Percentiles rank a stretch among this genome's conserved stretches.
phyloP scores from a whole-genome alignment of 2,113 vertebrate species.

The Seriola aureovittata region DNA sequence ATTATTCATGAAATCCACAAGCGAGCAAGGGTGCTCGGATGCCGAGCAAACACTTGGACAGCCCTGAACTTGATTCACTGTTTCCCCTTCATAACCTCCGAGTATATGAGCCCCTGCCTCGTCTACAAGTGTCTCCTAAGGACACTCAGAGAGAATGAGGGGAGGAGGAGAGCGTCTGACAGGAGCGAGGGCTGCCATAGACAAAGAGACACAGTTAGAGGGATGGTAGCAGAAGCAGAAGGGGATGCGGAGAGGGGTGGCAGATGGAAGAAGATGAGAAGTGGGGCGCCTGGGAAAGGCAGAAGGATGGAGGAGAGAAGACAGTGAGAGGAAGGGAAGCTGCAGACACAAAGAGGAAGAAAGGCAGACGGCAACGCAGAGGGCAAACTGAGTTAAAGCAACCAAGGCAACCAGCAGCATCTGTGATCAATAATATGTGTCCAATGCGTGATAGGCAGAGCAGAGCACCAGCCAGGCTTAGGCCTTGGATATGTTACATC shows the following conservation, averaged over 20 bases:
- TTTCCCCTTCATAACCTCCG: slow-evolving; percentile 66
- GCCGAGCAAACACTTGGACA: slow-evolving; percentile 76
- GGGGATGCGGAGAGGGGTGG: slow-evolving; percentile 65
- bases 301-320: slow-evolving; percentile 58
- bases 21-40: slow-evolving; percentile 69
- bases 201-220: slow-evolving; percentile 56
- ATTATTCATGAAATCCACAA: slow-evolving; percentile 84
- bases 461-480: slow-evolving; percentile 27
- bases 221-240: slow-evolving; percentile 71
- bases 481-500: slow-evolving; percentile 54
- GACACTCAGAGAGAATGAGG: slow-evolving; percentile 61
- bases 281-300: slow-evolving; percentile 62
- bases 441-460: slow-evolving; percentile 50
- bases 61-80: slow-evolving; percentile 69
- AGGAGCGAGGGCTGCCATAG: slow-evolving; percentile 45
- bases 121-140: slow-evolving; percentile 74
- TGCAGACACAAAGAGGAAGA: slow-evolving; percentile 47
- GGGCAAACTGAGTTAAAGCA: slow-evolving; percentile 64
- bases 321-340: slow-evolving; percentile 53
- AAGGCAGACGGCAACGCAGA: slow-evolving; percentile 65
- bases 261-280: slow-evolving; percentile 82
- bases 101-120: slow-evolving; percentile 45
- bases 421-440: slow-evolving; percentile 79
- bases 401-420: slow-evolving; percentile 71
- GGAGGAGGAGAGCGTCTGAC: slow-evolving; percentile 43